These are phyloP conservation scores for Pyrochroa serraticornis DNA, from an alignment of 2,888 invertebrate genomes.

Conservation along the genomic window DNA sequence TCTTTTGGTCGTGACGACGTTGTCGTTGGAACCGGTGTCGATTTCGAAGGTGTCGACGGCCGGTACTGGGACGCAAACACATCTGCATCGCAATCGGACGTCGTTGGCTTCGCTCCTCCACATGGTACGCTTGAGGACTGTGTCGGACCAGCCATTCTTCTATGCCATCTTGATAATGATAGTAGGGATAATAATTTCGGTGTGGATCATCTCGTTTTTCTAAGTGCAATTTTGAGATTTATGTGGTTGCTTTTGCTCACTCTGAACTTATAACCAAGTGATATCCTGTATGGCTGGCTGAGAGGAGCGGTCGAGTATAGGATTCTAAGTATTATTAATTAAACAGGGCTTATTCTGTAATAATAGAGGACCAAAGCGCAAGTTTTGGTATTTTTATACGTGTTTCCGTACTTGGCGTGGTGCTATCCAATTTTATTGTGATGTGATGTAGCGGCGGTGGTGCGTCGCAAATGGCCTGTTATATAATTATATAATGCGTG, in stretches of 20 bases:
- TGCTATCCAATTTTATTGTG: constrained; percentile 51
- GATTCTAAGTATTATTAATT: constrained; percentile 54
- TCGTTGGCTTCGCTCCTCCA: constrained; percentile 34
- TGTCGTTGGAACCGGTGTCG: constrained; percentile 53
- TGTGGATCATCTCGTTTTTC: constrained; percentile 43
- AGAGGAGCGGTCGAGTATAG: constrained; percentile 12
- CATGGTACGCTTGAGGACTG: constrained; percentile 50
- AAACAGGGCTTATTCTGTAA: constrained; percentile 53
- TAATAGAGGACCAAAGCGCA: constrained; percentile 55
- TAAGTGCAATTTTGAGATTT: constrained; percentile 44
- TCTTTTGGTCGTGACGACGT: constrained; percentile 65
- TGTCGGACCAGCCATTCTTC: constrained; percentile 63
- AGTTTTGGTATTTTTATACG: constrained; percentile 57
- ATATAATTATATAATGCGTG: constrained; percentile 30
- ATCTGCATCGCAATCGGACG: constrained; percentile 35
- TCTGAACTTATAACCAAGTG: constrained; percentile 15
- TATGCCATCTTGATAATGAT: constrained; percentile 56
- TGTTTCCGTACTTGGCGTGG: constrained; percentile 58
- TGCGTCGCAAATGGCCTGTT: constrained; percentile 25
- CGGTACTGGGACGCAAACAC: constrained; percentile 26
- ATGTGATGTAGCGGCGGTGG: constrained; percentile 42
- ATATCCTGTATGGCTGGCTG: not conserved
- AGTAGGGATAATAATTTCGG: constrained; percentile 49
- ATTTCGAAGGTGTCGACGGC: constrained; percentile 47
- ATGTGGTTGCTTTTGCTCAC: constrained; percentile 30